These are phyloP conservation scores for Sphaeramia orbicularis DNA, from an alignment of 2,797 vertebrate species.

Conservation along the genomic window DNA sequence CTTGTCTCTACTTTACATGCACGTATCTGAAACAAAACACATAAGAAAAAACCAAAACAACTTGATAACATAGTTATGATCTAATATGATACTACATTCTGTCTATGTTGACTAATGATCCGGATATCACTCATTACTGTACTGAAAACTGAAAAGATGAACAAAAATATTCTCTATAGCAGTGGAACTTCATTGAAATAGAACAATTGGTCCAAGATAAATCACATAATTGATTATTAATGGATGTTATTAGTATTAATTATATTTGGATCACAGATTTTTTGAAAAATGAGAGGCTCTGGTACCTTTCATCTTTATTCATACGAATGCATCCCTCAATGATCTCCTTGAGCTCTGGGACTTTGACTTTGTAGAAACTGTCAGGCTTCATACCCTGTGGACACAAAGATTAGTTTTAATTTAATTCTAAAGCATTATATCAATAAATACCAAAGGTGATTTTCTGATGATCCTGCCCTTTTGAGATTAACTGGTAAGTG, in stretches of 20 bases:
- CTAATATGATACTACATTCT: not conserved
- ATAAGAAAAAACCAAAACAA: not conserved
- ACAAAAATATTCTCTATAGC: too few relatives aligned
- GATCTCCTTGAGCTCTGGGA: conserved; percentile 97
- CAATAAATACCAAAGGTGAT: not conserved
- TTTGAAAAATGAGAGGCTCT: too few relatives aligned
- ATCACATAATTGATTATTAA: not conserved
- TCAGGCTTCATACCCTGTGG: conserved; percentile 95
- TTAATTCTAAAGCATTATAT: not conserved
- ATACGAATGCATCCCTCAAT: conserved; percentile 98
- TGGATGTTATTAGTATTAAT: not conserved
- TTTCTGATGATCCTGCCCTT: not conserved
- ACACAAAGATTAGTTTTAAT: conserved; percentile 2
- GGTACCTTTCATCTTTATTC: conserved; percentile 94
- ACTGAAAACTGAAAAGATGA: too few relatives aligned
- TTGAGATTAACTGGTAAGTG: not conserved
- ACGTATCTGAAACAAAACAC: not conserved
- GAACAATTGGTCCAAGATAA: too few relatives aligned
- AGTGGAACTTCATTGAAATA: too few relatives aligned
- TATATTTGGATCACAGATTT: too few relatives aligned
- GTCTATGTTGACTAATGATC: too few relatives aligned
- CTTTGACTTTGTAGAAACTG: conserved; percentile 98
- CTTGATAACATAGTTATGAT: not conserved
- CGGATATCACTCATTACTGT: too few relatives aligned
- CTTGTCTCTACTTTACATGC: not conserved